Base-by-base conservation (phyloP, 2,888 invertebrate genomes). In the Leucophenga montana region DNA sequence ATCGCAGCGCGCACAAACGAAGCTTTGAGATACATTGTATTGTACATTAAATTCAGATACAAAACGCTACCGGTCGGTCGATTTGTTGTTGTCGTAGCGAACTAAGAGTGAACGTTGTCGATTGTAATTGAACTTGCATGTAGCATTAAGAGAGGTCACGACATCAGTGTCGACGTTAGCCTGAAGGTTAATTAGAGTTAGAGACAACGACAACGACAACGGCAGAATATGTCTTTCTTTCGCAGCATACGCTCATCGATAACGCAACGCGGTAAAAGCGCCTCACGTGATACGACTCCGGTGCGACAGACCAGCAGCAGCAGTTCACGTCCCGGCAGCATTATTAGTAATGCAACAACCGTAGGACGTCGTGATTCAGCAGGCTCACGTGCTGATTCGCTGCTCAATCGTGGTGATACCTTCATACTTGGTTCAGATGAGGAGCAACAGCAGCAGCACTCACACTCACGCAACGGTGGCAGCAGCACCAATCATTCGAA, bases 201-300 rank as follows among this genome's bases (percentile, higher is more conserved):
- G 18, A 53, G 18, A 5, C 22, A 13, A 27, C 54, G 48, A 27
- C 68, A 61, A 50, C 50, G 59, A 20, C 18, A 75, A 57, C 27
- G 56, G 56, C 56, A 22, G 9, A 69, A 62, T 71, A 88, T 88
- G 88, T 87, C 88, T 71, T 88, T 88, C 77, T 85, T 88, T 78
- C 88, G 87, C 74, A 88, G 85, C 72, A 83, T 88, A 67, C 88
- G 88, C 71, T 83, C 85, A 62, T 84, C 87, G 57, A 77, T 88
- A 66, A 75, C 80, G 66, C 78, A 82, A 20, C 84, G 85, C 70
- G 84, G 84, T 73, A 86, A 84, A 77, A 87, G 84, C 75, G 81
- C 85, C 22, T 85, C 88, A 67, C 87, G 88, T 67, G 88, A 88
- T 27, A 85, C 85, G 59, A 88, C 88, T 20, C 88, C 87, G 1